A percentile compares a stretch with the other conserved stretches of the same genome.
Evolutionary conservation across 2,113 vertebrate genomes (phyloP).

Genomic region (Nycticorax nycticorax): DNA sequence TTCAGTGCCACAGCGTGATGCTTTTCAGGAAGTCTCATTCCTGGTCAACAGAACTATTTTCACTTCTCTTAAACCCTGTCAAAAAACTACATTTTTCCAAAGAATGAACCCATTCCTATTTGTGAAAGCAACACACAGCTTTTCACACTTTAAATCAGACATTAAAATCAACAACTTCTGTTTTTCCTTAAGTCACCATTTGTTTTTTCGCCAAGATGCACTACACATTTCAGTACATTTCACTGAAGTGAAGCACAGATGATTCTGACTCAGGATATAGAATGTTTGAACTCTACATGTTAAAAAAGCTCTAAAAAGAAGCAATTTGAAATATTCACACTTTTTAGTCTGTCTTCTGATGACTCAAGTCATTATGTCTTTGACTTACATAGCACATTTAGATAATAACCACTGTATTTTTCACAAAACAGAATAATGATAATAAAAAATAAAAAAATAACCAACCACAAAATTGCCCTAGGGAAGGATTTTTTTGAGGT

Average conservation of each 20-base stretch:
- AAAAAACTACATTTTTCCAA: background rate
- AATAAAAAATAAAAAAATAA: background rate
- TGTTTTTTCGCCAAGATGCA: background rate
- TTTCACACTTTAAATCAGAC: background rate
- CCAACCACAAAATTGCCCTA: background rate
- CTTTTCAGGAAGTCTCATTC: background rate
- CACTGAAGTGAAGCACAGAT: background rate
- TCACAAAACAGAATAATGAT: background rate
- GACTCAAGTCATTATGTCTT: background rate
- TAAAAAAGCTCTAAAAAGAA: background rate
- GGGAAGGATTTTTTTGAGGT: background rate
- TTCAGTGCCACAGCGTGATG: accelerated
- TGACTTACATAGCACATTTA: background rate
- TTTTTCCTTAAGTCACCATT: background rate
- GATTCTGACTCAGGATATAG: background rate
- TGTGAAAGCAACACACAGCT: background rate
- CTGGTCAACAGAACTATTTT: background rate
- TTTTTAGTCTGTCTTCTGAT: background rate
- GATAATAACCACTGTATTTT: background rate
- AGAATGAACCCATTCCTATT: background rate
- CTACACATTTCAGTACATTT: background rate
- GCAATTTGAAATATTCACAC: background rate
- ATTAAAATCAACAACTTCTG: background rate
- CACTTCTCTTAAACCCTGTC: background rate
- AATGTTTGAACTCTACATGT: background rate